A percentile compares a stretch with the other conserved stretches of the same genome.
These are phyloP conservation scores for Drosophila saltans DNA, from an alignment of 1,140 invertebrate genomes.

Conservation along the genomic window DNA sequence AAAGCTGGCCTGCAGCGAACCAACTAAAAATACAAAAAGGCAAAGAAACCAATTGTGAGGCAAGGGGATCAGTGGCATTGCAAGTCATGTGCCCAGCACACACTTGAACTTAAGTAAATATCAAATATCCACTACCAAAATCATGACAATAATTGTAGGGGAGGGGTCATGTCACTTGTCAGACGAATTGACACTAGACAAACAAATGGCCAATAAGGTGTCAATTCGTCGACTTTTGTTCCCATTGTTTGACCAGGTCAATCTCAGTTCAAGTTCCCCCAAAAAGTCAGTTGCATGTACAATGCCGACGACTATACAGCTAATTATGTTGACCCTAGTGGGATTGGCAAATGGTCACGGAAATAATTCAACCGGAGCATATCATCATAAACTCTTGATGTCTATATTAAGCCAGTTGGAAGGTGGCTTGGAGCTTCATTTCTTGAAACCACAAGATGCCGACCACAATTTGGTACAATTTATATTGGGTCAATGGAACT, in stretches of 20 bases:
- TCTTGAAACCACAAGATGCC: slow-evolving; percentile 19
- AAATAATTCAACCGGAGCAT: slow-evolving; percentile 14
- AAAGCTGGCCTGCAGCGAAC: slow-evolving; percentile 42
- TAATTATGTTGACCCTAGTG: slow-evolving; percentile 64
- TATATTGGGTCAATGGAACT: slow-evolving; percentile 23
- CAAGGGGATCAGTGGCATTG: slow-evolving; percentile 19
- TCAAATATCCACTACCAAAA: slow-evolving; percentile 25
- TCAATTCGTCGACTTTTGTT: slow-evolving; percentile 37
- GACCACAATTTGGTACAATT: slow-evolving; percentile 34
- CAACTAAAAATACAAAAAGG: slow-evolving; percentile 26
- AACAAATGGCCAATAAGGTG: slow-evolving; percentile 54
- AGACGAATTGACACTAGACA: slow-evolving; percentile 54
- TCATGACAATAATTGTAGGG: slow-evolving; percentile 60
- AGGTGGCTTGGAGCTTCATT: slow-evolving; percentile 45
- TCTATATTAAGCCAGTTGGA: slow-evolving; percentile 38
- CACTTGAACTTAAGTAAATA: slow-evolving; percentile 37
- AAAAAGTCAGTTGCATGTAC: slow-evolving; percentile 50
- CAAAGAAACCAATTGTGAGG: slow-evolving; percentile 6
- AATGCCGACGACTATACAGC: slow-evolving; percentile 49
- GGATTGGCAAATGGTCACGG: slow-evolving; percentile 19
- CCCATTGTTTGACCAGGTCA: slow-evolving; percentile 27
- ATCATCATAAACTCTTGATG: slow-evolving; percentile 18
- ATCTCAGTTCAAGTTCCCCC: slow-evolving; percentile 37
- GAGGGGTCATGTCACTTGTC: slow-evolving; percentile 45
- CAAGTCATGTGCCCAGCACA: slow-evolving; percentile 10